Percentiles rank a stretch among this genome's conserved stretches.
Evolutionary conservation across 2,888 invertebrate species (phyloP).

Genomic region (Tetragonisca angustula): DNA sequence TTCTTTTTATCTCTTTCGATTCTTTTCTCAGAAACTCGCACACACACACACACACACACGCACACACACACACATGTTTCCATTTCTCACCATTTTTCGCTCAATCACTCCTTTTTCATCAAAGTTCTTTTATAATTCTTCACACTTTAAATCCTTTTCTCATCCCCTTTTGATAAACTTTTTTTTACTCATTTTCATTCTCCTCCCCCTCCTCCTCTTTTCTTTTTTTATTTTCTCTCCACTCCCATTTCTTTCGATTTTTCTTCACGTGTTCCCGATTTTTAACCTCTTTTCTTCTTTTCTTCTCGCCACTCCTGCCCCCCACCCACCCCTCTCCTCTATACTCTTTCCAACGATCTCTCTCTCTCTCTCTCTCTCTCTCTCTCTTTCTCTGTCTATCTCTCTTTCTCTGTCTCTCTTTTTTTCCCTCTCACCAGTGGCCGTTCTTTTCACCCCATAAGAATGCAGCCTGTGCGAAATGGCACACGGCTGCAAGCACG

Average conservation of each 20-base stretch:
- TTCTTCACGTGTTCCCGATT: slow-evolving; percentile 18
- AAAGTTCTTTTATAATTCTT: background rate
- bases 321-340: background rate
- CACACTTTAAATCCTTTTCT: background rate
- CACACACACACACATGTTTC: background rate
- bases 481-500: slow-evolving; percentile 37
- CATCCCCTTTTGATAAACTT: background rate
- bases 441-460: slow-evolving; percentile 54
- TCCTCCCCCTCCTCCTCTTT: no score
- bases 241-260: slow-evolving; percentile 23
- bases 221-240: background rate
- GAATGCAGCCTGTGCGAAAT: slow-evolving; percentile 54
- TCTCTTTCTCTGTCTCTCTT: background rate
- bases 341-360: background rate
- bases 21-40: background rate
- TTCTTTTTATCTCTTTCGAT: background rate
- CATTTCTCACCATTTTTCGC: background rate
- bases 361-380: background rate
- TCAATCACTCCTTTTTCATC: background rate
- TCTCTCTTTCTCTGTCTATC: background rate
- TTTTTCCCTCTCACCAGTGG: slow-evolving; percentile 21
- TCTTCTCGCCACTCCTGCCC: background rate
- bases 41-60: background rate
- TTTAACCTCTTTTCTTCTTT: background rate
- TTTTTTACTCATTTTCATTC: background rate